Evolutionary conservation across 2,113 vertebrate genomes (phyloP).

Genomic region (Morone saxatilis): DNA sequence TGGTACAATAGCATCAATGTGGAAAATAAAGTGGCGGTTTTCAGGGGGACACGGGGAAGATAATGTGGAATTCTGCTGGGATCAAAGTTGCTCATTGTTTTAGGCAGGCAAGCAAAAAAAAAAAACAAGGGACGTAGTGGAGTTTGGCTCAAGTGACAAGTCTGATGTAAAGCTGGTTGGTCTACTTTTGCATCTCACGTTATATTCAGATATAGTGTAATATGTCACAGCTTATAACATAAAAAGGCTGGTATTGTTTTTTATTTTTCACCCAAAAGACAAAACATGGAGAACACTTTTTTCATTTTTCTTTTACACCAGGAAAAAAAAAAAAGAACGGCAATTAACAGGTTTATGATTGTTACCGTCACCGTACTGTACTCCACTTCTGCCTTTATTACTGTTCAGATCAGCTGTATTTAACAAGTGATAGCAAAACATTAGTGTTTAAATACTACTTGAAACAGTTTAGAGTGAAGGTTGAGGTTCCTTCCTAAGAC

Average conservation of each 20-base stretch:
- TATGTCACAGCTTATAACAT: slow-evolving; percentile 22
- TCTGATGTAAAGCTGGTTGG: slow-evolving; percentile 31
- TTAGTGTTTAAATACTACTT: neutral
- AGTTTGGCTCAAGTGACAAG: slow-evolving; percentile 22
- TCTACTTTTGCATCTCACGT: slow-evolving; percentile 27
- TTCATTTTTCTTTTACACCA: neutral
- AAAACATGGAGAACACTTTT: neutral
- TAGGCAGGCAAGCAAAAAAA: neutral
- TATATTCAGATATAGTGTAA: neutral
- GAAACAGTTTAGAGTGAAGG: neutral
- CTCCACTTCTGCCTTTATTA: neutral
- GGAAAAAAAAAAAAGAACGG: neutral
- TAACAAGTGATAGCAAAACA: neutral
- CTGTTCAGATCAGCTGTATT: neutral
- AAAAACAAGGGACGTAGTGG: neutral
- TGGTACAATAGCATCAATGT: slow-evolving; percentile 74
- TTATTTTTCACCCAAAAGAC: neutral
- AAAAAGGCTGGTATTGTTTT: slow-evolving; percentile 25
- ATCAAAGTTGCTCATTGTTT: slow-evolving; percentile 6
- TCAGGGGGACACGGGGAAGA: slow-evolving; percentile 1
- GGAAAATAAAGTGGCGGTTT: slow-evolving; percentile 27
- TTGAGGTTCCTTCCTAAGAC: too few species aligned
- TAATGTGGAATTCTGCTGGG: slow-evolving; percentile 2
- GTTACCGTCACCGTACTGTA: neutral
- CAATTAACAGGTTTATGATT: slow-evolving; percentile 4